Percentiles rank a stretch among this genome's conserved stretches.
Conservation (phyloP, 2,888 invertebrate genomes). For the Geotrupes spiniger region DNA sequence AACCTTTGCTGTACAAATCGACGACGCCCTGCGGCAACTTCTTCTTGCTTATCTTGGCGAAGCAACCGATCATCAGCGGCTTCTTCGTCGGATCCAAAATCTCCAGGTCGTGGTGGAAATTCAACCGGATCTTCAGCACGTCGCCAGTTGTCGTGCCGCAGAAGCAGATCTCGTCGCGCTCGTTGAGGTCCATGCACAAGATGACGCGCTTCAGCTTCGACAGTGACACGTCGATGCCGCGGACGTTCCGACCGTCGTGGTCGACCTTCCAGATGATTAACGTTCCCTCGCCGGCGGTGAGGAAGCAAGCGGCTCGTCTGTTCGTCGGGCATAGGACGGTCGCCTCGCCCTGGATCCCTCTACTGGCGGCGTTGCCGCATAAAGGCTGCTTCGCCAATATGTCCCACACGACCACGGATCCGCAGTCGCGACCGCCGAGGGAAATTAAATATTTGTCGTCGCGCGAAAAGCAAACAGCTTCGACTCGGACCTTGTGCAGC, state of each 20-base stretch:
- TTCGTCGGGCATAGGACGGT: conserved; percentile 53
- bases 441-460: conserved; percentile 80
- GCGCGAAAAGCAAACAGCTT: conserved; percentile 78
- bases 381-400: conserved; percentile 52
- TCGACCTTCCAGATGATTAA: conserved; percentile 68
- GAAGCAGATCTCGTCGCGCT: conserved; percentile 70
- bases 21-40: conserved; percentile 56
- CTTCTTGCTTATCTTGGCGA: conserved; percentile 60
- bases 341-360: conserved; percentile 44
- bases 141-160: conserved; percentile 86
- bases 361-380: conserved; percentile 50
- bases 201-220: conserved; percentile 77
- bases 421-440: conserved; percentile 84
- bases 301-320: conserved; percentile 62
- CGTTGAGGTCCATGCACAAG: conserved; percentile 68
- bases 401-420: conserved; percentile 83
- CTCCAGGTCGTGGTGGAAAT: conserved; percentile 59
- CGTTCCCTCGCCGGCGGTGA: conserved; percentile 71
- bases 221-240: conserved; percentile 70
- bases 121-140: conserved; percentile 59
- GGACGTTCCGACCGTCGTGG: conserved; percentile 65
- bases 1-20: conserved; percentile 59
- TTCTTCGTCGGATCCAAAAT: conserved; percentile 53
- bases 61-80: conserved; percentile 64
- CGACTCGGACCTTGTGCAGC: conserved; percentile 85